phyloP scores from a whole-genome alignment of 2,888 invertebrate genomes.

The Limnephilus rhombicus region DNA sequence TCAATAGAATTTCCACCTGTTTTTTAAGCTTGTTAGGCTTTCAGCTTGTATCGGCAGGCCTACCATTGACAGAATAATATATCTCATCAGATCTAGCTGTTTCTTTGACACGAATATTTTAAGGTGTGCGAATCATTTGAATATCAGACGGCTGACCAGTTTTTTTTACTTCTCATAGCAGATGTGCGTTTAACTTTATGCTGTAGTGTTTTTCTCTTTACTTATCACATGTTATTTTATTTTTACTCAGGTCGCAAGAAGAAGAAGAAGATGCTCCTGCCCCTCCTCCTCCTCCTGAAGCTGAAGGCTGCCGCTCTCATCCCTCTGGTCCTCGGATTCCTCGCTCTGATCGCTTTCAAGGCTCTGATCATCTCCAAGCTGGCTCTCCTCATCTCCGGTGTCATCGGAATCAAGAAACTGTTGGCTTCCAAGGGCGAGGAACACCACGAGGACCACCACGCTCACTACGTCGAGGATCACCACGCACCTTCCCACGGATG shows the following conservation, averaged over 20 bases:
- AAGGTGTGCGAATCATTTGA: background rate
- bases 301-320: slow-evolving; percentile 88
- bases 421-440: slow-evolving; percentile 75
- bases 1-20: background rate
- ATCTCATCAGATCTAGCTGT: background rate
- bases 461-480: slow-evolving; percentile 82
- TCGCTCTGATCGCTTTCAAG: slow-evolving; percentile 90
- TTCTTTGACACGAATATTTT: background rate
- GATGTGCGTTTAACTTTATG: background rate
- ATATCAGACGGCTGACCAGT: background rate
- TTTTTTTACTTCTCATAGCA: background rate
- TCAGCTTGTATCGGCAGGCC: background rate
- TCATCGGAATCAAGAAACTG: slow-evolving; percentile 83
- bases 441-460: slow-evolving; percentile 83
- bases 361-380: slow-evolving; percentile 91
- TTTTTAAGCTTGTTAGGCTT: background rate
- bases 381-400: slow-evolving; percentile 86
- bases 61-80: background rate
- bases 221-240: no score
- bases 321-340: slow-evolving; percentile 86
- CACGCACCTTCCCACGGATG: slow-evolving; percentile 75
- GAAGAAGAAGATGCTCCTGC: slow-evolving; percentile 86
- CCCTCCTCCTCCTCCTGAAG: slow-evolving; percentile 86
- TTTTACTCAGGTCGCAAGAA: slow-evolving; percentile 90
- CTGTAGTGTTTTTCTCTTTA: no score